Percentiles rank a stretch among this genome's conserved stretches.
phyloP scores from a whole-genome alignment of 53 echinoderm and acorn worm genomes.

The Pentamera pediparva region DNA sequence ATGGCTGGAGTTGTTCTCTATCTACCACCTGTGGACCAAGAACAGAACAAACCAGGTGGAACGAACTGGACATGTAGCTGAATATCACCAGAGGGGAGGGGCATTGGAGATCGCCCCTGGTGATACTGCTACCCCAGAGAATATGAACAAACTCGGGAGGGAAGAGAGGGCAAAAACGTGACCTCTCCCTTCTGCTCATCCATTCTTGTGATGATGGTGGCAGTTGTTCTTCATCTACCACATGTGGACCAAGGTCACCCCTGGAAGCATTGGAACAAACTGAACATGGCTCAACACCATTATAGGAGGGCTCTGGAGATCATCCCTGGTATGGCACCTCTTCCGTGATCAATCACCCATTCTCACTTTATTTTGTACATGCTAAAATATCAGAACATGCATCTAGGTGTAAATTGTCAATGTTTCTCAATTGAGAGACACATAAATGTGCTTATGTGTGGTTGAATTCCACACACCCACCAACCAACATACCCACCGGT shows the following conservation, averaged over 20 bases:
- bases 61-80: too few relatives aligned
- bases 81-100: too few relatives aligned
- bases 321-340: slow-evolving; percentile 47
- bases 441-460: too few relatives aligned
- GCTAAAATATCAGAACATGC: too few relatives aligned
- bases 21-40: neutral
- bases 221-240: neutral
- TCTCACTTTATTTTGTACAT: too few relatives aligned
- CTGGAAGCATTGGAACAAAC: too few relatives aligned
- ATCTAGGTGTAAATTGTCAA: too few relatives aligned
- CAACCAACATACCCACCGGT: too few relatives aligned
- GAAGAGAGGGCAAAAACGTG: neutral
- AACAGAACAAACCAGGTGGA: neutral
- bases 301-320: slow-evolving; percentile 60
- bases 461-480: too few relatives aligned
- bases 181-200: neutral
- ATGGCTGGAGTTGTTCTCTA: neutral
- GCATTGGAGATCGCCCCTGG: neutral
- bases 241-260: neutral
- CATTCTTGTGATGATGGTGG: neutral
- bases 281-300: slow-evolving; percentile 53
- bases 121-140: slow-evolving; percentile 26
- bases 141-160: slow-evolving; percentile 59
- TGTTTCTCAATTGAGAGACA: too few relatives aligned
- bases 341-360: too few relatives aligned